Base-by-base conservation (phyloP, 2,113 vertebrate species). In the Cervus canadensis region DNA sequence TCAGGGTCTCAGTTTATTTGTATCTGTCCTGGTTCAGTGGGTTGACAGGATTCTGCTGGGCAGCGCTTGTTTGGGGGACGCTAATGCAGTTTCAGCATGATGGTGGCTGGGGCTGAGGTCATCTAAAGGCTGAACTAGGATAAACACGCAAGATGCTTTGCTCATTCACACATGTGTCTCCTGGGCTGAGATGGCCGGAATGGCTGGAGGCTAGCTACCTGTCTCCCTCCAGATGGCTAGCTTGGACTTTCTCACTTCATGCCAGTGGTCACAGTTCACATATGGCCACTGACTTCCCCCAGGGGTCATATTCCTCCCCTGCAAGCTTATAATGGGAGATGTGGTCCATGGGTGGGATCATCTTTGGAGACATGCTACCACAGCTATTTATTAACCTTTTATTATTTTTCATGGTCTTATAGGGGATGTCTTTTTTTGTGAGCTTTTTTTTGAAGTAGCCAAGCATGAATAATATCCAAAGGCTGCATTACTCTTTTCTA, bases 1-100 rank as follows among this genome's bases (percentile, higher is more conserved):
- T 87, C 43, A 82, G 43, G 74, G 78, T 23, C n/a, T 94, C 78
- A 85, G 48, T 76, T 71, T 92, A 93, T 93, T 93, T 98, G 82
- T 93, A 45, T 91, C 67, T 95, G 60, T 52, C 59, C 56, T 6
- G 59, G 84, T 59, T 97, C 57, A 45, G 40, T 19, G 62, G 52
- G 79, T 48, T 67, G 54, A 30, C 30, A 28, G 76, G n/a, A 76
- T 26, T 48, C 6, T 8, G 40, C 3, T 7, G 48, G 83, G 50
- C 33, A n/a, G 43, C 40, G 33, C 85, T 94, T 71, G 16, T 74
- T 79, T 87, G 45, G 57, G 57, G 25, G 23, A 52, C 17, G 81
- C 81, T 45, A 12, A 16, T 5, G 62, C 25, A 40, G 83, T 94
- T 96, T 87, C 64, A 52, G 40, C 50, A 10, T 3, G 11, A 25